A percentile compares a stretch with the other conserved stretches of the same genome.
These are phyloP conservation scores for Ochlodes sylvanus DNA, from an alignment of 2,888 invertebrate species.

Conservation along the genomic window DNA sequence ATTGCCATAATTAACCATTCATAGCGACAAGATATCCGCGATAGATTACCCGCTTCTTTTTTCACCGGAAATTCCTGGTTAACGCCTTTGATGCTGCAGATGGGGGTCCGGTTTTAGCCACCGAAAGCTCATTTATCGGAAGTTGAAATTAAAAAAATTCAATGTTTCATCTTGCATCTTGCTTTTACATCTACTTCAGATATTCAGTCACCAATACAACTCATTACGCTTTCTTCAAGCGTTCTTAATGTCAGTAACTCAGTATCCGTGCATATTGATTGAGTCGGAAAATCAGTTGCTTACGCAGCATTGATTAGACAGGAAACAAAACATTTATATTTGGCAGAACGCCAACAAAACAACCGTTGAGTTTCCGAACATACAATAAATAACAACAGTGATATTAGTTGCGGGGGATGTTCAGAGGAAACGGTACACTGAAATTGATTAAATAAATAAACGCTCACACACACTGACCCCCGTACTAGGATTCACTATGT, in stretches of 20 bases:
- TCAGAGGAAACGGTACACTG: conserved; percentile 2
- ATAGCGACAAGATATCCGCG: neutral
- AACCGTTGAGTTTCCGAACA: neutral
- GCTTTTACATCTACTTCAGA: too few species aligned
- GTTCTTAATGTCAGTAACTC: too few species aligned
- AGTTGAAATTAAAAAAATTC: too few species aligned
- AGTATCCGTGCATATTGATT: neutral
- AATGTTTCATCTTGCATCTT: too few species aligned
- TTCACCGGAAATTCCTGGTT: too few species aligned
- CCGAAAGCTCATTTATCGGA: too few species aligned
- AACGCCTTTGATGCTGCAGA: too few species aligned
- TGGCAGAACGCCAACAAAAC: conserved; percentile 1
- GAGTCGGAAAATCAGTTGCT: neutral
- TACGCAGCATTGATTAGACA: neutral
- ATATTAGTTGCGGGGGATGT: conserved; percentile 3
- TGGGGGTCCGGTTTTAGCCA: too few species aligned
- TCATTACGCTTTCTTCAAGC: too few species aligned
- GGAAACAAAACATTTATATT: conserved; percentile 12
- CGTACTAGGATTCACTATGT: neutral
- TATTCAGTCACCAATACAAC: too few species aligned
- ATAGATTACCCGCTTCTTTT: too few species aligned
- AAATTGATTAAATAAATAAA: conserved; percentile 11
- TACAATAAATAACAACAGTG: conserved; percentile 10
- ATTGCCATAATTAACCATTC: neutral
- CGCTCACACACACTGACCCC: neutral